Percentiles rank a stretch among this genome's conserved stretches.
These are phyloP conservation scores for Elachura formosa DNA, from an alignment of 2,113 vertebrate genomes.

Conservation along the genomic window DNA sequence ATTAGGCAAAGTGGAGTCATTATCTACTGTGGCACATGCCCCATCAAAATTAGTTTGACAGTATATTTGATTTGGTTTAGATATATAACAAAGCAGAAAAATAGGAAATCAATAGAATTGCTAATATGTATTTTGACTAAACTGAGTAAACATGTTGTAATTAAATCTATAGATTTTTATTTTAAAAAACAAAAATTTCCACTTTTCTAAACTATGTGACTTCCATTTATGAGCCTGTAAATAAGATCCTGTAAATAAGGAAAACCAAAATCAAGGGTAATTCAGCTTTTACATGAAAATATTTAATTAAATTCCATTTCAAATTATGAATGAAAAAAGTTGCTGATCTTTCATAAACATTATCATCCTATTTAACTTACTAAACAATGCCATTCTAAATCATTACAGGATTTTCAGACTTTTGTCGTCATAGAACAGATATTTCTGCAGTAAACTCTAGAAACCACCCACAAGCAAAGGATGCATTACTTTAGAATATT, in stretches of 20 bases:
- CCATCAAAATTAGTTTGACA: constrained; percentile 20
- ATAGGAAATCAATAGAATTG: not conserved
- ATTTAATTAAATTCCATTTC: not conserved
- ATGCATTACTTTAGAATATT: not conserved
- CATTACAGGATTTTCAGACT: not conserved
- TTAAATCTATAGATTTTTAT: constrained; percentile 16
- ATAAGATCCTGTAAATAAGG: not conserved
- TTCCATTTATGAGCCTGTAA: not conserved
- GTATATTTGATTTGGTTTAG: not conserved
- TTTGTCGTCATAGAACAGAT: not conserved
- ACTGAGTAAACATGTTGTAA: not conserved
- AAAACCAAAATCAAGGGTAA: not conserved
- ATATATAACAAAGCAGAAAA: not conserved
- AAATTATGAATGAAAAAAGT: not conserved
- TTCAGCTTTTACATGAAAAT: not conserved
- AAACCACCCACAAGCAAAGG: not conserved
- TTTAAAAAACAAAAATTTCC: not conserved
- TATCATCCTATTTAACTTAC: not conserved
- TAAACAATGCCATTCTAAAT: not conserved
- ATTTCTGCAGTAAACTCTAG: not conserved
- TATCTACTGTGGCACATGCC: not conserved
- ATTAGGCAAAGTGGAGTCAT: not conserved
- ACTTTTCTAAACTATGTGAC: not conserved
- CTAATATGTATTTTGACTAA: constrained; percentile 32
- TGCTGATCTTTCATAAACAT: not conserved